Base-by-base conservation (phyloP, 2,888 invertebrate genomes). In the Nebria salina region DNA sequence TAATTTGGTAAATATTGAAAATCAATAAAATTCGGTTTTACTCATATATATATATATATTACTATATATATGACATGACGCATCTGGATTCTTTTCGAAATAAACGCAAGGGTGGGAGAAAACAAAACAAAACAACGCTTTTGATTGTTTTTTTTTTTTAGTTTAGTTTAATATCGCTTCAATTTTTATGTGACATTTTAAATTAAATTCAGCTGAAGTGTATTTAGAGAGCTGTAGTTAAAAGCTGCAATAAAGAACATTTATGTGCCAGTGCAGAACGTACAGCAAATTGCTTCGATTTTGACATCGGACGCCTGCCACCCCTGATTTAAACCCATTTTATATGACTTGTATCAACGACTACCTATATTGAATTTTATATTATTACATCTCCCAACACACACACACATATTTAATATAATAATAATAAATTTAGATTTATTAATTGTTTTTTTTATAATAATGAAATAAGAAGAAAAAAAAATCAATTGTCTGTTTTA, bases 141-240 rank as follows among this genome's bases (percentile, higher is more conserved):
- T 54, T 54, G 54, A 11, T 13, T 54, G 54, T 54, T 54, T 54
- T 54, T 54, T 54, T 7, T 70, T 70, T 75, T 79, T 80, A 20
- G 20, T 20, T 80, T 78, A 73, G 70, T 82, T 84, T 83, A 83
- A 84, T 83, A 83, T 84, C 83, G 75, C 13, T 83, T 85, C 86
- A 85, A 87, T 87, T 87, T 87, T 86, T 86, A 86, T 86, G 86
- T 85, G 86, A 86, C 86, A 84, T 86, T 86, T 86, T 86, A 86
- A 87, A 87, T 87, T 87, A 86, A 87, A 87, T 86, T 86, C 85
- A 86, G 86, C 86, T 86, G 86, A 85, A 84, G 86, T 80, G 75
- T 79, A 79, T 79, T 79, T 79, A 87, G 86, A 86, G 86, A 85
- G 20, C 86, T 86, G 86, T 86, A 86, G 85, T 86, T 86, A 70